These are phyloP conservation scores for Mactromeris polynyma DNA, from an alignment of 2,888 invertebrate species.

Conservation along the genomic window DNA sequence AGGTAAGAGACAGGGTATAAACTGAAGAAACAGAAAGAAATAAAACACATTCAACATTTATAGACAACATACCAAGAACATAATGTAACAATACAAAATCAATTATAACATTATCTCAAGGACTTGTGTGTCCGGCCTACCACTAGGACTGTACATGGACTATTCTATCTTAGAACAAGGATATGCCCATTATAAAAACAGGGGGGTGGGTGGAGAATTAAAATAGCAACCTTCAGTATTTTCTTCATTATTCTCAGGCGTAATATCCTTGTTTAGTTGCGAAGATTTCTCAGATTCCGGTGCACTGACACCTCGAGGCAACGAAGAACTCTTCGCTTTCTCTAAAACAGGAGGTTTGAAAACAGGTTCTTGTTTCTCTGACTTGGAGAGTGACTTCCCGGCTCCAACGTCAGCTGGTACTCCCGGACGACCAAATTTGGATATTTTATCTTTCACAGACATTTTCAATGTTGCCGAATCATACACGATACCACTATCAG, in stretches of 20 bases:
- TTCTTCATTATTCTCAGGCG: conserved; percentile 3
- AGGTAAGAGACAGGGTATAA: background rate
- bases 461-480: conserved; percentile 78
- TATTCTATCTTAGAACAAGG: background rate
- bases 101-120: too few species aligned
- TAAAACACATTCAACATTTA: too few species aligned
- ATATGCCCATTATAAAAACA: background rate
- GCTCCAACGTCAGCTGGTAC: conserved; percentile 35
- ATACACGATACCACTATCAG: conserved; percentile 75
- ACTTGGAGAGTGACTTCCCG: conserved; percentile 39
- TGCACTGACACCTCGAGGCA: background rate
- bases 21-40: background rate
- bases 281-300: background rate
- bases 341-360: background rate
- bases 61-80: background rate
- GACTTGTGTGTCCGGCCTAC: background rate
- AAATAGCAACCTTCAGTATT: conserved; percentile 23
- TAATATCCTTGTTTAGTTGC: background rate
- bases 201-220: background rate
- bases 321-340: background rate
- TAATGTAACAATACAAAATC: too few species aligned
- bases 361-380: conserved; percentile 15
- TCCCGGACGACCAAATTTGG: conserved; percentile 55
- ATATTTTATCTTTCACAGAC: conserved; percentile 78
- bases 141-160: background rate